A percentile compares a stretch with the other conserved stretches of the same genome.
phyloP scores from a whole-genome alignment of 2,797 vertebrate species.

The Gadopsis bispinosus region DNA sequence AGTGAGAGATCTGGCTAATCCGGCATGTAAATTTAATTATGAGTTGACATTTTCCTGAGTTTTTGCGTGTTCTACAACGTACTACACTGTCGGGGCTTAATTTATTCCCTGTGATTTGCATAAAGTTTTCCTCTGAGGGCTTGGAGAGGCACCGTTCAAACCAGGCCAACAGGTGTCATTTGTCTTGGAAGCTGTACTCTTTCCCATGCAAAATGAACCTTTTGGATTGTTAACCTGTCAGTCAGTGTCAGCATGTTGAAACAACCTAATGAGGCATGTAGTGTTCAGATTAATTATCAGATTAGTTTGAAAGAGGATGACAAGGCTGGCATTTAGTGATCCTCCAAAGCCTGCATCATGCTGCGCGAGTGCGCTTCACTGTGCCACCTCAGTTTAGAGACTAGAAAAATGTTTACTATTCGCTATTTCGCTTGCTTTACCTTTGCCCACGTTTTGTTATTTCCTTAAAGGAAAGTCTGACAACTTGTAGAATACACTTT shows the following conservation, averaged over 20 bases:
- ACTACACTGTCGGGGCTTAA: conserved; percentile 33
- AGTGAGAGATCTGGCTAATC: conserved; percentile 45
- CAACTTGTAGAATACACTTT: not conserved
- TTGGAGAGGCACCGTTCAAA: conserved; percentile 24
- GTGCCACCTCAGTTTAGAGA: conserved; percentile 30
- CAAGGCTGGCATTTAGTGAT: conserved; percentile 65
- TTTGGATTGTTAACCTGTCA: conserved; percentile 48
- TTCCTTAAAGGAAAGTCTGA: not conserved
- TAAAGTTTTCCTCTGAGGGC: conserved; percentile 32
- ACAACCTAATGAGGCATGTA: conserved; percentile 64
- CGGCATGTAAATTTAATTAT: conserved; percentile 35
- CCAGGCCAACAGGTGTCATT: conserved; percentile 54
- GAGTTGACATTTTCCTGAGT: conserved; percentile 29
- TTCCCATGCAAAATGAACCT: conserved; percentile 46
- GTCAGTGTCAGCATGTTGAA: conserved; percentile 52
- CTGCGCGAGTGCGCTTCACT: conserved; percentile 30
- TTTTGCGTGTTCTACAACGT: conserved; percentile 34
- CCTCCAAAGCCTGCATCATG: conserved; percentile 41
- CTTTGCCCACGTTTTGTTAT: not conserved
- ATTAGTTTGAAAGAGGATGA: conserved; percentile 64
- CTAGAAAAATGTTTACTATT: not conserved
- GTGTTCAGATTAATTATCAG: conserved; percentile 51
- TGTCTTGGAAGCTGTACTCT: conserved; percentile 21
- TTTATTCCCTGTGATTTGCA: conserved; percentile 54
- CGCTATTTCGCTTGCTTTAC: conserved; percentile 1